These are phyloP conservation scores for Lichenostomus cassidix DNA, from an alignment of 2,113 vertebrate species.

Conservation along the genomic window DNA sequence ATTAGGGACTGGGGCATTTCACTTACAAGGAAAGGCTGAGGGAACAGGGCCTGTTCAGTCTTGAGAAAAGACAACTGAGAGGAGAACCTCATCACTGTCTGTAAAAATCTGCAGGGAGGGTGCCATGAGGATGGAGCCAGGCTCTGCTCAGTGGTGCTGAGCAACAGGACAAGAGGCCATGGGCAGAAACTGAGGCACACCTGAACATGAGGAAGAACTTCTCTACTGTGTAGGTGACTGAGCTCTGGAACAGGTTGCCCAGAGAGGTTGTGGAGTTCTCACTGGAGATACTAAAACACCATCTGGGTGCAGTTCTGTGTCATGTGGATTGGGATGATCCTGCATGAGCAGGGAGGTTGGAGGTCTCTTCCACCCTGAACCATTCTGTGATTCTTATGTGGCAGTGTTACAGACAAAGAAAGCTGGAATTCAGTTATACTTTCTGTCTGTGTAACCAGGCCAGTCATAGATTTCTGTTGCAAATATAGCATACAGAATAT, in stretches of 20 bases:
- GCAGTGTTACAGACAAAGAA: neutral
- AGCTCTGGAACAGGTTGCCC: neutral
- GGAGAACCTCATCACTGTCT: neutral
- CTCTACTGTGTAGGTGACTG: neutral
- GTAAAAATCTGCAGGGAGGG: neutral
- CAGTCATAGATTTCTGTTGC: neutral
- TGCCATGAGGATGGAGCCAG: neutral
- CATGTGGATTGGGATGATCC: neutral
- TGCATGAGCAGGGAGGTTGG: neutral
- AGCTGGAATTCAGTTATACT: neutral
- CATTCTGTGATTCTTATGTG: neutral
- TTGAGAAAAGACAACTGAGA: neutral
- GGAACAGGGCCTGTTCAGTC: neutral
- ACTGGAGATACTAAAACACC: neutral
- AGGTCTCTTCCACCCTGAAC: neutral
- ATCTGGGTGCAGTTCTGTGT: neutral
- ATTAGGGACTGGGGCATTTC: too few species aligned
- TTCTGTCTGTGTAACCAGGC: neutral
- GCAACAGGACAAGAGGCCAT: too few species aligned
- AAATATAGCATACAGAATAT: neutral
- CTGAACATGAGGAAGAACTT: neutral
- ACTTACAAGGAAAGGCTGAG: neutral
- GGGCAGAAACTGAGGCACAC: neutral
- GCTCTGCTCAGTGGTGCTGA: neutral
- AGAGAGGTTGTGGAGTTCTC: neutral